Evolutionary conservation across 1,140 invertebrate species (phyloP), one percentile per base, ranked within the genome.

Genomic region (Drosophila pachea): DNA sequence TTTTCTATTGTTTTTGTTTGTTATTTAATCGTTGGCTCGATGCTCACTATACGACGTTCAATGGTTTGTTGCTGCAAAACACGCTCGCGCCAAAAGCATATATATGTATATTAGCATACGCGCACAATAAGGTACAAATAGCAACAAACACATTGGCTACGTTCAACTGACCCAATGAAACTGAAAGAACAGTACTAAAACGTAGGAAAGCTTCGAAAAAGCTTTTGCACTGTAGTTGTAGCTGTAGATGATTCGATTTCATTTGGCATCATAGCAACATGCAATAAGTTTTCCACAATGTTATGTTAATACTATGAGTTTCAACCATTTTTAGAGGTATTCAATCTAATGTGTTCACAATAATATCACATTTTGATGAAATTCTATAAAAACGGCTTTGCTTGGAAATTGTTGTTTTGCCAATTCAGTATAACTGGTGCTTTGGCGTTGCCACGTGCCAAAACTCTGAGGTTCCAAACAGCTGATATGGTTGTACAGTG

Each of bases 1-100:
- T 22, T 22, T 22, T 33, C 31, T 49, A 14, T n/a, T n/a, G 49
- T 64, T 64, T 42, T 63, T 12, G 66, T 56, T 50, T 54, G 59
- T 73, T 82, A 82, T 82, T 82, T 60, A 78, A 83, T 64, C 59
- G 61, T 64, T 61, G 0, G 12, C 2, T 70, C 55, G 54, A 49
- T 63, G 63, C 56, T 66, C 42, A 49, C 73, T 64, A 60, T 43
- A 45, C 64, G 73, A 65, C 52, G 40, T 61, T 76, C 65, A 64
- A 64, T 42, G 40, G 71, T 45, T 50, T 62, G 59, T 59, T 58
- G 61, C 38, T 61, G 54, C 16, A 62, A 78, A 62, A 77, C 65
- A 77, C 59, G 67, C 71, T 71, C 74, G 74, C 77, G 77, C 73
- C 73, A 81, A 76, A 76, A 70, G 36, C 43, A 68, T 48, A 69